Base-by-base conservation (phyloP, 2,888 invertebrate genomes). In the Andrena dorsata region DNA sequence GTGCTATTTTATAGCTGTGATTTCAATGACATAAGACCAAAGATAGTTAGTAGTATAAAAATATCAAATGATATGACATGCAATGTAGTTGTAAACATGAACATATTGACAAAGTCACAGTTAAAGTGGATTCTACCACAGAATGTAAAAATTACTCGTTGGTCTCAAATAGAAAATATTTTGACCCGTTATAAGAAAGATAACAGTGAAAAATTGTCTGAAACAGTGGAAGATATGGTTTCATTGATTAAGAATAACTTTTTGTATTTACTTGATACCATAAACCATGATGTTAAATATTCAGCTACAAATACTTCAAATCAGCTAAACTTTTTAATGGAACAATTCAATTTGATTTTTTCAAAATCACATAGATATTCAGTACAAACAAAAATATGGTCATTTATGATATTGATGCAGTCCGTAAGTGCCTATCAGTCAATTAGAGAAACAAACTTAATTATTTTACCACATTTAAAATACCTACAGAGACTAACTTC, bases 11-110 rank as follows among this genome's bases (percentile, higher is more conserved):
- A 53, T 53, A 20, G 53, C 20, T 63, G 63, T 41, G 35, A 63
- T 35, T 63, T 35, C 13, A 63, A 35, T 16, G 20, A 35, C 23
- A 23, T 35, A 10, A 35, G 35, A 35, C 20, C 63, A 35, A 32
- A 63, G 63, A 63, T 63, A 63, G 35, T 61, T 30, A 61, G 30
- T 63, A 63, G 35, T 35, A 63, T 35, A 63, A 63, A 63, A 23
- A 63, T 63, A 63, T 63, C 13, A 35, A 63, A 35, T 10, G 32
- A 63, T 30, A 63, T 63, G 63, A 35, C 63, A 10, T 63, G 32
- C 23, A 63, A 5, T 23, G 35, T 63, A 63, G 23, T 35, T 35
- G 35, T 63, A 35, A 35, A 63, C 20, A 16, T 20, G 10, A 63
- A 51, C 4, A 56, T 56, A 26, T 56, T 56, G 32, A 32, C 32